phyloP scores from a whole-genome alignment of 2,797 vertebrate genomes.

The Pseudochirops cupreus region DNA sequence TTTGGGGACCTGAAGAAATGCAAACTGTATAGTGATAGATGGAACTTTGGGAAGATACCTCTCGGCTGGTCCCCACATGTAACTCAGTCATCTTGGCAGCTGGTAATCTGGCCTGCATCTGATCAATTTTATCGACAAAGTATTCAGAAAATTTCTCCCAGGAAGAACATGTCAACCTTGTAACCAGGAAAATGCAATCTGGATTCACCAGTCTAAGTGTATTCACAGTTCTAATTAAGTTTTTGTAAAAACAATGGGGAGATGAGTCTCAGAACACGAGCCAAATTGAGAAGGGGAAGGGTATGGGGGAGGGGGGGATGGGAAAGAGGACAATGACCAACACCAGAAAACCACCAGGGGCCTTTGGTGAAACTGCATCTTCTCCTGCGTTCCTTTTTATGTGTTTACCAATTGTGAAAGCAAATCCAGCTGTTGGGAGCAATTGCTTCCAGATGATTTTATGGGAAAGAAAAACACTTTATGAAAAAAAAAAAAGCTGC shows the following conservation, averaged over 20 bases:
- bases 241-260: slow-evolving; percentile 52
- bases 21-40: neutral
- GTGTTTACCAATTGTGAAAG: slow-evolving; percentile 64
- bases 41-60: neutral
- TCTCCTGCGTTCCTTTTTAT: slow-evolving; percentile 69
- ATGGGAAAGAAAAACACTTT: slow-evolving; percentile 79
- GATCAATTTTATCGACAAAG: slow-evolving; percentile 74
- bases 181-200: slow-evolving; percentile 60
- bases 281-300: slow-evolving; percentile 63
- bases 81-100: slow-evolving; percentile 28
- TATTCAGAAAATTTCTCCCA: slow-evolving; percentile 75
- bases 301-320: neutral
- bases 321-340: neutral
- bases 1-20: neutral
- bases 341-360: neutral
- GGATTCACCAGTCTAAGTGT: slow-evolving; percentile 62
- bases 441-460: slow-evolving; percentile 81
- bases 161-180: slow-evolving; percentile 70
- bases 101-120: slow-evolving; percentile 68
- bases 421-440: slow-evolving; percentile 73
- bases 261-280: slow-evolving; percentile 76
- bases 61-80: slow-evolving; percentile 23
- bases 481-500: slow-evolving; percentile 69
- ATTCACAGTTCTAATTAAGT: slow-evolving; percentile 69
- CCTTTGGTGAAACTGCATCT: slow-evolving; percentile 43